Conservation (phyloP, 2,888 invertebrate genomes). For the Cecidostiba fungosa region DNA sequence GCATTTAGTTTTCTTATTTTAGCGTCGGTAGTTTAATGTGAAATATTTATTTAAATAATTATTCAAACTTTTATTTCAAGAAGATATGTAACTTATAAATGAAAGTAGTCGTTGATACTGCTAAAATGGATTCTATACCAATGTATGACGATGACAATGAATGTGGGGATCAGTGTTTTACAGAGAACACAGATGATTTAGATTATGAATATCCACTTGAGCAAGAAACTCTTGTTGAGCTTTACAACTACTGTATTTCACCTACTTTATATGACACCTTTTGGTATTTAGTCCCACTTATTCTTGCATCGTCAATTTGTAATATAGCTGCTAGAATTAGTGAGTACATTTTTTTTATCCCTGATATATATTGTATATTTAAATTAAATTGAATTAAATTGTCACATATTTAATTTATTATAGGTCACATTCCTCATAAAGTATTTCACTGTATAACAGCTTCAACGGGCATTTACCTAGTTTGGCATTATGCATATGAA, state of each 20-base stretch:
- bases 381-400: not conserved
- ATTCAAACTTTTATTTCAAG: constrained; percentile 29
- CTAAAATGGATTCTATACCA: constrained; percentile 65
- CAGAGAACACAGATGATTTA: constrained; percentile 70
- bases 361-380: not conserved
- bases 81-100: constrained; percentile 32
- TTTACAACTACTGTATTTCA: constrained; percentile 74
- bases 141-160: constrained; percentile 72
- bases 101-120: constrained; percentile 14
- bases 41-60: constrained; percentile 21
- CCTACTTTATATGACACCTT: constrained; percentile 74
- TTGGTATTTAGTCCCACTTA: constrained; percentile 73
- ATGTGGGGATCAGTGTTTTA: constrained; percentile 70
- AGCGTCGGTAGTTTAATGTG: not conserved
- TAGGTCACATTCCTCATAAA: constrained; percentile 52
- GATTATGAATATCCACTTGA: constrained; percentile 75
- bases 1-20: not conserved
- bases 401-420: constrained; percentile 33
- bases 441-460: constrained; percentile 61
- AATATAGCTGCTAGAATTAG: constrained; percentile 69
- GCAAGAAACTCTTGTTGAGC: constrained; percentile 72
- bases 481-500: constrained; percentile 75
- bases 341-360: constrained; percentile 31
- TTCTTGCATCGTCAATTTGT: constrained; percentile 71
- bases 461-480: constrained; percentile 71